These are phyloP conservation scores for Chaenogobius annularis DNA, from an alignment of 2,113 vertebrate genomes.

Conservation along the genomic window DNA sequence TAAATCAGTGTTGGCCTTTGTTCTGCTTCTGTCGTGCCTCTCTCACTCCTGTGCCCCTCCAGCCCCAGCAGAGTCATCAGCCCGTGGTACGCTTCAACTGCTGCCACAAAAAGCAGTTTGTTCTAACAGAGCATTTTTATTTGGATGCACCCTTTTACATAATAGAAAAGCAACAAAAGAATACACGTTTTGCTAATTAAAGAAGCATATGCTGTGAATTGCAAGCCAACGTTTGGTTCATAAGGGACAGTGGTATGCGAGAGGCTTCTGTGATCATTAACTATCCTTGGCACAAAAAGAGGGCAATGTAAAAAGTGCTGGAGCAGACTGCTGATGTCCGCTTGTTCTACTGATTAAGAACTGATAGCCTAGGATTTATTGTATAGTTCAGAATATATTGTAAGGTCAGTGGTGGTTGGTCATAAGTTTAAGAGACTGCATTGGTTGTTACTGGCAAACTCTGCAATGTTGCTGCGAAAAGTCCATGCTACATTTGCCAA, in stretches of 20 bases:
- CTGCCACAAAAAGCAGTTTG: constrained; percentile 50
- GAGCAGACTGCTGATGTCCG: constrained; percentile 5
- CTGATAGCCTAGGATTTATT: neutral
- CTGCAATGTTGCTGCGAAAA: neutral
- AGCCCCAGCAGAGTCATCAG: constrained; percentile 37
- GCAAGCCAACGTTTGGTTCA: constrained; percentile 1
- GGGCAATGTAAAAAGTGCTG: neutral
- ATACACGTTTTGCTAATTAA: constrained; percentile 16
- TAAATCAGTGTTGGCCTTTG: constrained; percentile 38
- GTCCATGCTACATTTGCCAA: no score
- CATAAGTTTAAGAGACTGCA: neutral
- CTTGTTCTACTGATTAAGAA: neutral
- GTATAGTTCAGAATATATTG: neutral
- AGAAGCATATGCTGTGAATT: constrained; percentile 12
- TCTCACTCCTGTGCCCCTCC: constrained; percentile 13
- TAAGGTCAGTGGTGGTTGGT: neutral
- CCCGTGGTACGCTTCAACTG: constrained; percentile 41
- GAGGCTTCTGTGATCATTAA: neutral
- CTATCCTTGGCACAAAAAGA: neutral
- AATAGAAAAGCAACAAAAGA: constrained; percentile 37
- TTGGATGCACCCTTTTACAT: constrained; percentile 30
- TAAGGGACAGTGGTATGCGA: neutral
- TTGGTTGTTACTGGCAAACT: neutral
- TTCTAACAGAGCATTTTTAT: constrained; percentile 47
- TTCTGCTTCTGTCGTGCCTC: constrained; percentile 18